Evolutionary conservation across 2,797 vertebrate species (phyloP).

Genomic region (Malurus splendens): DNA sequence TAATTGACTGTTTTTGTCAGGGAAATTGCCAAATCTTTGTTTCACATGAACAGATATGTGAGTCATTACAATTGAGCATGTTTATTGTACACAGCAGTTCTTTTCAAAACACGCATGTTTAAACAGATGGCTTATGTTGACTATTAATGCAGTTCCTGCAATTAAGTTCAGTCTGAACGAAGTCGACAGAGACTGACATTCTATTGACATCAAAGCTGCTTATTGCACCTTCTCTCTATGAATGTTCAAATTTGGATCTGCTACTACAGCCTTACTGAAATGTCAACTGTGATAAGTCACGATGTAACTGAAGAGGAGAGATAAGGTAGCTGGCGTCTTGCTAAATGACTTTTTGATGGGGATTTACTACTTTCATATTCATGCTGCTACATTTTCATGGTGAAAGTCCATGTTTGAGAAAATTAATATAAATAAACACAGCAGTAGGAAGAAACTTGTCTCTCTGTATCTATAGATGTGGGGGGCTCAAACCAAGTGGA

Average conservation of each 20-base stretch:
- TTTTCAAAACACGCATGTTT: constrained; percentile 54
- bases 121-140: constrained; percentile 63
- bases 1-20: constrained; percentile 3
- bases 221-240: constrained; percentile 6
- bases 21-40: background rate
- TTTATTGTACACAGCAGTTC: constrained; percentile 39
- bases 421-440: background rate
- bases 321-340: constrained; percentile 1
- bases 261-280: constrained; percentile 15
- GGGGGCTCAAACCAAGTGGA: background rate
- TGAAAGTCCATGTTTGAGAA: background rate
- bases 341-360: background rate
- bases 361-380: constrained; percentile 15
- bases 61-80: constrained; percentile 31
- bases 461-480: background rate
- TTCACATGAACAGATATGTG: constrained; percentile 5
- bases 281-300: constrained; percentile 19
- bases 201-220: constrained; percentile 35
- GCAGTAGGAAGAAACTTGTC: background rate
- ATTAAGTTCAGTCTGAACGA: constrained; percentile 20
- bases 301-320: background rate
- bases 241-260: constrained; percentile 12
- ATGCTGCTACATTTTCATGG: background rate
- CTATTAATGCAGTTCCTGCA: constrained; percentile 60
- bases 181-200: constrained; percentile 2